These are phyloP conservation scores for Phyllopteryx taeniolatus DNA, from an alignment of 2,113 vertebrate genomes.

Conservation along the genomic window DNA sequence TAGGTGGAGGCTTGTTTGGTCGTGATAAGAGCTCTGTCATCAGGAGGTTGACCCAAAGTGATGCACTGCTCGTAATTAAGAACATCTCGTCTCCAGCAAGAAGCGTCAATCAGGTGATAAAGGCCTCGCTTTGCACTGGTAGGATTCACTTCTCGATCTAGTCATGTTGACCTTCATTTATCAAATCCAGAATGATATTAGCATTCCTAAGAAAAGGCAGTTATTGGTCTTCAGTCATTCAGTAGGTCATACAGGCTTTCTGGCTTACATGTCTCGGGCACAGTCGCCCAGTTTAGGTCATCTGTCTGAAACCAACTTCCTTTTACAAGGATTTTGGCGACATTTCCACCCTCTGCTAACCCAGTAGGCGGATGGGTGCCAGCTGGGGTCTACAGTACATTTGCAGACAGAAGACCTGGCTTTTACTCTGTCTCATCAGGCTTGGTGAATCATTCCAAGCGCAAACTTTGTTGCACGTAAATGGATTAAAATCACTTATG, in stretches of 20 bases:
- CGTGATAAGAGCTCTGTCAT: constrained; percentile 56
- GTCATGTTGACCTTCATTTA: constrained; percentile 18
- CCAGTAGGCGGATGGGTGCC: constrained; percentile 43
- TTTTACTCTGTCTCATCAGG: constrained; percentile 11
- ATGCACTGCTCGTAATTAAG: constrained; percentile 52
- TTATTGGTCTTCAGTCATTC: constrained; percentile 30
- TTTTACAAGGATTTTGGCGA: constrained; percentile 39
- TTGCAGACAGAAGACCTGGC: constrained; percentile 26
- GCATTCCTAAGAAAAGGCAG: constrained; percentile 25
- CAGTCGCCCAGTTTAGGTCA: constrained; percentile 20
- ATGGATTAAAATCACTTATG: constrained; percentile 16
- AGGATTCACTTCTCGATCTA: not conserved
- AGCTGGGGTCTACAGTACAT: constrained; percentile 17
- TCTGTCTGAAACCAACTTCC: constrained; percentile 24
- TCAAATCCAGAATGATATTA: constrained; percentile 31
- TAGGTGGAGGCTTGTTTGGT: constrained; percentile 39
- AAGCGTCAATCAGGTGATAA: constrained; percentile 7
- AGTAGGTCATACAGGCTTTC: constrained; percentile 35
- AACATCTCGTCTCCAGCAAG: constrained; percentile 36
- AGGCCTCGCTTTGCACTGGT: not conserved
- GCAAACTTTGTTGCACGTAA: constrained; percentile 27
- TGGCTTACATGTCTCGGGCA: constrained; percentile 28
- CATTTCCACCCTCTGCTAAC: constrained; percentile 35
- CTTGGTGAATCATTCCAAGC: not conserved
- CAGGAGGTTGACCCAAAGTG: constrained; percentile 44